Conservation (phyloP, 2,797 vertebrate genomes). For the Diplodus puntazzo region DNA sequence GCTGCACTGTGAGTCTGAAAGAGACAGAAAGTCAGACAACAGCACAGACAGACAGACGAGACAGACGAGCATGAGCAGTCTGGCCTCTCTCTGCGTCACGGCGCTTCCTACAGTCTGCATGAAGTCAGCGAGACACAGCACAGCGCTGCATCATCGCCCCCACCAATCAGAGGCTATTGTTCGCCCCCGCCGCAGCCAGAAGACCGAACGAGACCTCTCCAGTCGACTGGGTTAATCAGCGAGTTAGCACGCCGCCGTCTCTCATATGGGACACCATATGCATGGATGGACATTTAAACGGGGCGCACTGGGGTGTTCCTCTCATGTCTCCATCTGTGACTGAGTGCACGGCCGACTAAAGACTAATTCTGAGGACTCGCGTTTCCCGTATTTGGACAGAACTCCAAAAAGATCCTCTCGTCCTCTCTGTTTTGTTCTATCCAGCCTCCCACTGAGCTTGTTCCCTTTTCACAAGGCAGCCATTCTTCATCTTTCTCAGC, state of each 20-base stretch:
- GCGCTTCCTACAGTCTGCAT: slow-evolving; percentile 37
- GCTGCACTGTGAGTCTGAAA: not conserved
- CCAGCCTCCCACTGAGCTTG: slow-evolving; percentile 21
- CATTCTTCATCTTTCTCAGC: slow-evolving; percentile 70
- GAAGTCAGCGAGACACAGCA: slow-evolving; percentile 29
- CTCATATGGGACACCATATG: slow-evolving; percentile 79
- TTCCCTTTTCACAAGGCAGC: slow-evolving; percentile 66
- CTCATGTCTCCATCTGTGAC: slow-evolving; percentile 69
- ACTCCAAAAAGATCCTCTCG: slow-evolving; percentile 23
- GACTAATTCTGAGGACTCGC: not conserved
- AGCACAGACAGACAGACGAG: not conserved
- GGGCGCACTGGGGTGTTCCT: slow-evolving; percentile 20
- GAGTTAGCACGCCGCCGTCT: slow-evolving; percentile 38
- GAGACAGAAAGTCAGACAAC: too few relatives aligned
- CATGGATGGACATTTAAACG: slow-evolving; percentile 61
- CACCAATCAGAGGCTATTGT: slow-evolving; percentile 65
- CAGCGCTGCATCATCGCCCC: slow-evolving; percentile 10
- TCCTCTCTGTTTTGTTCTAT: slow-evolving; percentile 1
- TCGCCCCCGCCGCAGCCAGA: slow-evolving; percentile 53
- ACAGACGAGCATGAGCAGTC: slow-evolving; percentile 18
- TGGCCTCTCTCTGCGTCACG: slow-evolving; percentile 17
- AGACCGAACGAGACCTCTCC: slow-evolving; percentile 59
- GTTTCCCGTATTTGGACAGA: slow-evolving; percentile 1
- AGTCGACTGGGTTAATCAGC: slow-evolving; percentile 69
- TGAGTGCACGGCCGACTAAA: slow-evolving; percentile 16